phyloP scores from a whole-genome alignment of 92 coral and sea anemone genomes.

The Paragorgia papillata region DNA sequence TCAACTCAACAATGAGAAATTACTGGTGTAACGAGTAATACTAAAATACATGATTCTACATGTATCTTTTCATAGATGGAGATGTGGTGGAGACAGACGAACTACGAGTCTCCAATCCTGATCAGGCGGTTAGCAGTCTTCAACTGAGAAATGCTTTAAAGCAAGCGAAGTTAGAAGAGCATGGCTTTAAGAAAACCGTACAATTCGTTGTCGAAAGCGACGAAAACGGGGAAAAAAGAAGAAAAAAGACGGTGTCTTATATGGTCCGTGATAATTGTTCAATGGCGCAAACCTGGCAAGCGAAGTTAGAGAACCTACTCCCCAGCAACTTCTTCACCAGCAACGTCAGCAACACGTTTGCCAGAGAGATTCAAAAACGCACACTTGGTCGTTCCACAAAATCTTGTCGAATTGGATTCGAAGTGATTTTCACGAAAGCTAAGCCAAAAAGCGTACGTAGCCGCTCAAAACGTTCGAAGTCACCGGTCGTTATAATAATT shows the following conservation, averaged over 20 bases:
- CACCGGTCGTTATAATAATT: no score
- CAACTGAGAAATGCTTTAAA: not conserved
- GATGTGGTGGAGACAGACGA: not conserved
- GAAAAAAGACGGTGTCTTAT: not conserved
- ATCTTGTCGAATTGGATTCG: constrained; percentile 7
- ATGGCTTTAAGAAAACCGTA: constrained; percentile 8
- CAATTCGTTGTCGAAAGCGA: constrained; percentile 5
- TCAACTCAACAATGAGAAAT: no score
- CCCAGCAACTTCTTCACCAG: not conserved
- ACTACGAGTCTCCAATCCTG: not conserved
- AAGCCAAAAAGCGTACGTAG: no score
- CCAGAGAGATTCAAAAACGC: constrained; percentile 7
- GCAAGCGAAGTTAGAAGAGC: not conserved
- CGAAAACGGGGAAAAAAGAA: constrained; percentile 8
- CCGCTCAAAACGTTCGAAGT: no score
- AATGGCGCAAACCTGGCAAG: constrained; percentile 3
- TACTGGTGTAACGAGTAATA: no score
- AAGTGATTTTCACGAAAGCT: no score
- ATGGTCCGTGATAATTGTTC: constrained; percentile 21
- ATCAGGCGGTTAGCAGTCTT: not conserved
- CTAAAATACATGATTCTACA: no score
- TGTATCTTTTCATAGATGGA: no score
- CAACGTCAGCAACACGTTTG: not conserved
- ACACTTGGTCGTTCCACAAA: constrained; percentile 3
- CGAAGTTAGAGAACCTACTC: not conserved